Conservation (phyloP, 2,888 invertebrate species). For the Spisula solida region DNA sequence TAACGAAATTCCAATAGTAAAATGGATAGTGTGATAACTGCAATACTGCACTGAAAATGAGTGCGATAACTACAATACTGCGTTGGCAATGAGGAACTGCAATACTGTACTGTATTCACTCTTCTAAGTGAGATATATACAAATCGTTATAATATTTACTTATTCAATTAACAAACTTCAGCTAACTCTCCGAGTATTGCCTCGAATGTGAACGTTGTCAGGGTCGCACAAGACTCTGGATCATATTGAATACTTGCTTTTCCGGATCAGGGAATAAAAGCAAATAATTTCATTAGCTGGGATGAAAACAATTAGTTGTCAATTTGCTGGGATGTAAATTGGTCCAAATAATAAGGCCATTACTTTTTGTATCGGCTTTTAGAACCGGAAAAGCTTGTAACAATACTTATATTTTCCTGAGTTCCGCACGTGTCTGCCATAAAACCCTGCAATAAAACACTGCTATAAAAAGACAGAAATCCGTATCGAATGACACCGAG, state of each 20-base stretch:
- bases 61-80: too few species aligned
- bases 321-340: background rate
- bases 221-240: too few species aligned
- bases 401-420: constrained; percentile 3
- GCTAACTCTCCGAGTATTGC: background rate
- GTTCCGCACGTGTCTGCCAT: background rate
- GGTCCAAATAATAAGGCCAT: background rate
- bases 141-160: background rate
- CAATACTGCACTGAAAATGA: too few species aligned
- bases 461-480: background rate
- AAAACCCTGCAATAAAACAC: background rate
- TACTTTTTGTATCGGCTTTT: background rate
- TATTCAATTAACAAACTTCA: background rate
- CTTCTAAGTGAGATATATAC: background rate
- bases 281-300: background rate
- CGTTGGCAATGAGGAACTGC: too few species aligned
- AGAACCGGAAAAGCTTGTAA: constrained; percentile 1
- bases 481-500: constrained; percentile 2
- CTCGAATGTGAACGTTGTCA: too few species aligned
- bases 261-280: background rate
- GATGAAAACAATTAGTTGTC: background rate
- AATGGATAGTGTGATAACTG: too few species aligned
- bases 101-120: too few species aligned
- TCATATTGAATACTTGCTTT: background rate
- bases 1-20: too few species aligned